Evolutionary conservation across 2,797 vertebrate species (phyloP), one percentile per base, ranked within the genome.

Genomic region (Lepilemur septentrionalis): DNA sequence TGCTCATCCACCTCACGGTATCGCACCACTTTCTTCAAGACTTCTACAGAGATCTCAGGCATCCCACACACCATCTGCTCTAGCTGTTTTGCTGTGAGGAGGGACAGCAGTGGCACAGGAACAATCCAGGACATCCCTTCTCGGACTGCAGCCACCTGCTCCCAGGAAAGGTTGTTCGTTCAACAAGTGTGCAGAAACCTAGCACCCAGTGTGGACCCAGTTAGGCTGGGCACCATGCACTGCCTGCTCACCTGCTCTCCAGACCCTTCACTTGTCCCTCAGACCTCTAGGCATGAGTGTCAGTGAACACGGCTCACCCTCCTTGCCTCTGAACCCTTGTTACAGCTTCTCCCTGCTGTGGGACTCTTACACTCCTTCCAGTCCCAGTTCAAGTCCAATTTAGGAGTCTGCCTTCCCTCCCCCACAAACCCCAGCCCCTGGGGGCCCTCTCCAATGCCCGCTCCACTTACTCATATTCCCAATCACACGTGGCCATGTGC

Each of bases 91-190:
- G 99, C 99, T 2, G 99, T 99, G 88, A 99, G 99, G 63, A 99
- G 98, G 65, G 99, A 99, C 65, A 99, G 97, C 95, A 99, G 97
- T 1, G 99, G 99, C 94, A 99, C 99, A 0, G 99, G 99, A 50
- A 99, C 96, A 41, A 99, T 99, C 99, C 99, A 99, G 41, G 99
- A 99, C 99, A 99, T 99, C 25, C 99, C 99, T 97, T 99, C 99
- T 96, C 99, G 98, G 91, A 99, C 99, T 0, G 99, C 99, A 43
- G 99, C 99, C 93, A 99, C 99, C 99, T 99, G 93, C 91, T 15
- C 89, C 72, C 91, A 35, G 81, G 80, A 38, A 73, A 97, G 52
- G 65, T 46, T 9, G 76, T 32, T 50, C 23, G 50, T 50, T 91
- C n/a, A 55, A 28, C 0, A 2, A n/a, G 65, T 55, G 59, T 10